A percentile compares a stretch with the other conserved stretches of the same genome.
Conservation (phyloP, 2,113 vertebrate genomes). For the Bolborhynchus lineola region DNA sequence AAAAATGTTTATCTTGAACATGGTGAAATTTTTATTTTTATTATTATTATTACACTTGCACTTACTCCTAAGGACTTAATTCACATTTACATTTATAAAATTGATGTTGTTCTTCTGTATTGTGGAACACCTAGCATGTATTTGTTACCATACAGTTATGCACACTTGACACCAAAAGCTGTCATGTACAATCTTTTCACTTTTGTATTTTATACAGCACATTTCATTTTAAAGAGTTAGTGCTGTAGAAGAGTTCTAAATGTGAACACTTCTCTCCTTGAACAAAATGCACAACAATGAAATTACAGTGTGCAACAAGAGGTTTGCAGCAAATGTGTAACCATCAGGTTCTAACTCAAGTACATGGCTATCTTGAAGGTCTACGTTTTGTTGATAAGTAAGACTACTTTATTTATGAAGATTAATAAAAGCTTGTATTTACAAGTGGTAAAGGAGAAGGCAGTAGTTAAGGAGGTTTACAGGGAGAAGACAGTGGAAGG, state of each 20-base stretch:
- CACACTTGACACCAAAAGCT: not conserved
- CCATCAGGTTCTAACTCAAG: not conserved
- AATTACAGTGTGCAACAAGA: not conserved
- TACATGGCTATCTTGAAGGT: not conserved
- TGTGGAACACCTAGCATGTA: not conserved
- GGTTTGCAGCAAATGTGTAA: not conserved
- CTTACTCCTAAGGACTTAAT: not conserved
- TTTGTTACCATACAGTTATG: not conserved
- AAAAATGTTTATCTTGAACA: not conserved
- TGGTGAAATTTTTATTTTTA: not conserved
- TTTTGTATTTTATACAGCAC: not conserved
- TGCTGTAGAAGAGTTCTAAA: not conserved
- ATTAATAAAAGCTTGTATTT: not conserved
- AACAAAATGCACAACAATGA: not conserved
- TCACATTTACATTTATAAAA: not conserved
- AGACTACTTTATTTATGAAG: not conserved
- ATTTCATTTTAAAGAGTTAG: not conserved
- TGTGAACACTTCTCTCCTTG: not conserved
- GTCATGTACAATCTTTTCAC: not conserved
- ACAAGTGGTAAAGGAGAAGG: not conserved
- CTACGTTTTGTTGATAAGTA: not conserved
- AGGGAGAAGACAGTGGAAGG: not conserved
- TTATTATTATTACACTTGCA: not conserved
- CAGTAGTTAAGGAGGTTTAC: not conserved
- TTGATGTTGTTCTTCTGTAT: not conserved